A percentile compares a stretch with the other conserved stretches of the same genome.
phyloP scores from a whole-genome alignment of 2,797 vertebrate genomes.

The Helarctos malayanus region DNA sequence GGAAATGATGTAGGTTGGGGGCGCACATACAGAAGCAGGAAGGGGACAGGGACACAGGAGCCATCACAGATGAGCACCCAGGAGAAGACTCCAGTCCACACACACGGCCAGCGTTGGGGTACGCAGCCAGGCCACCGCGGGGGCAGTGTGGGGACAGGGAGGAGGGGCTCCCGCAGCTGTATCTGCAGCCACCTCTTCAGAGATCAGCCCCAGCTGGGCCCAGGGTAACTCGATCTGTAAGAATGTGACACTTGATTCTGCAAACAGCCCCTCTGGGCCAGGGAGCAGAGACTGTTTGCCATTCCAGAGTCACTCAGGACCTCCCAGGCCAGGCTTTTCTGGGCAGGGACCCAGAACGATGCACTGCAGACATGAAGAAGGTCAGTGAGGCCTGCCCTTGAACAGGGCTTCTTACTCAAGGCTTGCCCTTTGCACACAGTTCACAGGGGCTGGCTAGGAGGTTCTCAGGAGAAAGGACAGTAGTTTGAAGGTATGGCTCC shows the following conservation, averaged over 20 bases:
- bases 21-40: not conserved
- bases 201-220: slow-evolving; percentile 60
- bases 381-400: not conserved
- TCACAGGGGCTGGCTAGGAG: not conserved
- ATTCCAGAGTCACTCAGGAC: slow-evolving; percentile 53
- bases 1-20: not conserved
- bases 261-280: slow-evolving; percentile 54
- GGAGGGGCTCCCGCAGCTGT: not conserved
- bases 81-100: not conserved
- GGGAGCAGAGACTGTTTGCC: slow-evolving; percentile 61
- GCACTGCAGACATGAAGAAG: slow-evolving; percentile 18
- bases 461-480: not conserved
- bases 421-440: fast-evolving
- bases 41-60: not conserved
- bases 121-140: not conserved
- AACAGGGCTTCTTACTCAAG: not conserved
- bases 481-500: not conserved
- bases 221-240: slow-evolving; percentile 37
- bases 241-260: slow-evolving; percentile 73
- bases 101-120: fast-evolving
- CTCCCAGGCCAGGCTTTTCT: not conserved
- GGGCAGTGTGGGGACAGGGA: not conserved
- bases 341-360: not conserved
- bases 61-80: not conserved
- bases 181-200: not conserved